phyloP scores from a whole-genome alignment of 2,113 vertebrate genomes.

The Antechinus flavipes region DNA sequence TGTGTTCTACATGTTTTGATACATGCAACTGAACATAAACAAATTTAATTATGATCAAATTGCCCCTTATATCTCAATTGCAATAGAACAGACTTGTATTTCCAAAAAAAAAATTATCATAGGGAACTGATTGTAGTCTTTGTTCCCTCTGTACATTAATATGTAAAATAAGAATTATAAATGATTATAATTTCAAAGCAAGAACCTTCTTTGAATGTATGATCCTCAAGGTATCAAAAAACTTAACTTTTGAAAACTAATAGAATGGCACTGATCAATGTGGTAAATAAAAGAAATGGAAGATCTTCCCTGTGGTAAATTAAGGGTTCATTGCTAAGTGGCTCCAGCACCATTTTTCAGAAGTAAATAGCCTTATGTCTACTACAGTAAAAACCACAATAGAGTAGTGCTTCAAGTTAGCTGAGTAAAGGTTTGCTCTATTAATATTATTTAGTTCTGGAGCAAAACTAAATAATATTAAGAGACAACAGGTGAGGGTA shows the following conservation, averaged over 20 bases:
- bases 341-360: background rate
- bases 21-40: background rate
- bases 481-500: background rate
- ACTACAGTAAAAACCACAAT: background rate
- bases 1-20: background rate
- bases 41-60: background rate
- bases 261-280: background rate
- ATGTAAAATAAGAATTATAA: constrained; percentile 4
- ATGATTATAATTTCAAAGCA: background rate
- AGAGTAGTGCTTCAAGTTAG: background rate
- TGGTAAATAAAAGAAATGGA: background rate
- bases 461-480: constrained; percentile 5
- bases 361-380: background rate
- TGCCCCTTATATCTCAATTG: background rate
- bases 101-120: background rate
- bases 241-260: background rate
- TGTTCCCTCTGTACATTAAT: background rate
- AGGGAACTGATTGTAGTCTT: background rate
- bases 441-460: no score
- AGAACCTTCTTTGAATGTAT: background rate
- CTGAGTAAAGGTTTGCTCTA: background rate
- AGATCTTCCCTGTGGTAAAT: background rate
- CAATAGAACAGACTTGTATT: background rate
- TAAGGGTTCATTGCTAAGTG: background rate
- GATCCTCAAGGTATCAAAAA: constrained; percentile 9